These are phyloP conservation scores for Drymodes brunneopygia DNA, from an alignment of 2,113 vertebrate species.

Conservation along the genomic window DNA sequence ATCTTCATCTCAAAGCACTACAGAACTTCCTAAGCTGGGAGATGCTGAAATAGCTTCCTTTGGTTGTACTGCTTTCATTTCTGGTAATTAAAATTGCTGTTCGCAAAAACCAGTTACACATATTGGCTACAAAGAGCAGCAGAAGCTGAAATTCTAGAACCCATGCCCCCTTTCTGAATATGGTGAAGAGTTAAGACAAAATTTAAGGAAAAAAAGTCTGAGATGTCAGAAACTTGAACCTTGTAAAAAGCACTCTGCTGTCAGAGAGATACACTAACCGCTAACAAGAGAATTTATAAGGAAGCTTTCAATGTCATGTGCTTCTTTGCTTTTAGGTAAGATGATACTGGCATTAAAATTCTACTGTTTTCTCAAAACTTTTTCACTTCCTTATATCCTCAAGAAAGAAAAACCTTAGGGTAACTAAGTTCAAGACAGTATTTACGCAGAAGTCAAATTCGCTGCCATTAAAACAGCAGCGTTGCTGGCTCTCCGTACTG, in stretches of 20 bases:
- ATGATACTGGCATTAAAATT: neutral
- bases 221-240: neutral
- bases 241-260: neutral
- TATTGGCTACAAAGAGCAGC: neutral
- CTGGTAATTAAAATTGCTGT: neutral
- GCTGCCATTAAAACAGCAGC: neutral
- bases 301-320: neutral
- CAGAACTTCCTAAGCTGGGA: neutral
- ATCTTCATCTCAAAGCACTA: neutral
- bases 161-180: neutral
- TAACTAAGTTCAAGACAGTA: neutral
- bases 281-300: neutral
- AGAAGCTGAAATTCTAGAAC: neutral
- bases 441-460: neutral
- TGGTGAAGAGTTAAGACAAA: neutral
- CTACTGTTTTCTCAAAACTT: neutral
- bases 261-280: neutral
- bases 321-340: neutral
- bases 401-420: neutral
- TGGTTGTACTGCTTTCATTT: neutral
- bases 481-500: neutral
- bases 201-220: neutral
- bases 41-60: neutral
- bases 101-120: neutral
- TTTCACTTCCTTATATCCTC: neutral